Evolutionary conservation across 2,797 vertebrate species (phyloP).

Genomic region (Leptoclinus maculatus): DNA sequence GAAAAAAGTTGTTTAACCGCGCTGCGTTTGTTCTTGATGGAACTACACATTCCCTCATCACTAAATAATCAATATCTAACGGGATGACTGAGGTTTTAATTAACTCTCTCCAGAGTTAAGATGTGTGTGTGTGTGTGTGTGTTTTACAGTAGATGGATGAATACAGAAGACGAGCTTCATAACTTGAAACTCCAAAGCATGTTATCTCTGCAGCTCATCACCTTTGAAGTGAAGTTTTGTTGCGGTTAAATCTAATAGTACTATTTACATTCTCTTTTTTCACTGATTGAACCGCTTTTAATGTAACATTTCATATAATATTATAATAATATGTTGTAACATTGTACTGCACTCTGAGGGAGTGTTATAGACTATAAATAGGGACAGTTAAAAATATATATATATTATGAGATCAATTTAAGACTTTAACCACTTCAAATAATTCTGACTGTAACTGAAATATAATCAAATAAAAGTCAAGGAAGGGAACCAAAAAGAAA

Average conservation of each 20-base stretch:
- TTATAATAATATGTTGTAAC: too few relatives aligned
- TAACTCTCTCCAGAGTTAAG: neutral
- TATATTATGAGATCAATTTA: neutral
- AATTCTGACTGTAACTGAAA: too few relatives aligned
- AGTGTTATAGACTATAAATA: too few relatives aligned
- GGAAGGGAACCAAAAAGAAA: too few relatives aligned
- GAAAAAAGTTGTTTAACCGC: conserved; percentile 16
- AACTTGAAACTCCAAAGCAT: too few relatives aligned
- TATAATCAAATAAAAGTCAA: neutral
- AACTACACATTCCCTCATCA: neutral
- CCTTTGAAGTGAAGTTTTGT: neutral
- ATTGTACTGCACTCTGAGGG: neutral
- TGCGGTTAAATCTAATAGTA: neutral
- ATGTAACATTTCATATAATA: neutral
- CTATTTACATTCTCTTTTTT: neutral
- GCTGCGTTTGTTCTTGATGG: conserved; percentile 26
- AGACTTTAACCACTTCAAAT: neutral
- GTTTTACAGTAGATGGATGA: neutral
- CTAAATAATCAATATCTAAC: conserved; percentile 34
- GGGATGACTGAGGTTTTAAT: conserved; percentile 42
- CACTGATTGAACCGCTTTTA: neutral
- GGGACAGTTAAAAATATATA: too few relatives aligned
- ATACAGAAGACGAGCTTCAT: neutral
- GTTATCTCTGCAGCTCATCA: neutral
- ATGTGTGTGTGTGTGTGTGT: too few relatives aligned